These are phyloP conservation scores for Spongia lamella DNA, from an alignment of 37 sponge, comb jelly and placozoan species.

Conservation along the genomic window DNA sequence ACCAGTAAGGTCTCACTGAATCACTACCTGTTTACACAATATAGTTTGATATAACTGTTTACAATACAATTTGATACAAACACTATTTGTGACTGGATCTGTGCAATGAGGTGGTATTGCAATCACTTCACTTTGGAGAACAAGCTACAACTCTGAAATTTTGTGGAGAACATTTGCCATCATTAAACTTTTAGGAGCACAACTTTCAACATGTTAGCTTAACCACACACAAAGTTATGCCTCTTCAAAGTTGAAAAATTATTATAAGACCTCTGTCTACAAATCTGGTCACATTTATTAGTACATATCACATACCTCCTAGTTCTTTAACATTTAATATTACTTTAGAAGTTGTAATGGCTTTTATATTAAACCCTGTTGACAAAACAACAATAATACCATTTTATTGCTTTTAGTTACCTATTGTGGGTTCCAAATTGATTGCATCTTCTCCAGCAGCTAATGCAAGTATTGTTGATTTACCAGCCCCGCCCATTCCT, in stretches of 20 bases:
- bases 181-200: no score
- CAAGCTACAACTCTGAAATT: no score
- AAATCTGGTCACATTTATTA: not conserved
- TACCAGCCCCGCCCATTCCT: constrained; percentile 73
- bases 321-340: constrained; percentile 58
- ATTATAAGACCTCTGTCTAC: no score
- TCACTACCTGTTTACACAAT: constrained; percentile 21
- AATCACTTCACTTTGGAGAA: no score
- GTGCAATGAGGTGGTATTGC: no score
- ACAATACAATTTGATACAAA: no score
- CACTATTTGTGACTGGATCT: no score
- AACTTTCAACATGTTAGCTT: no score
- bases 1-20: constrained; percentile 56
- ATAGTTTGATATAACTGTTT: not conserved
- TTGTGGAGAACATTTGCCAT: no score
- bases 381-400: no score
- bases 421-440: constrained; percentile 49
- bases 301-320: constrained; percentile 50
- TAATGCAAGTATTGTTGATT: constrained; percentile 65
- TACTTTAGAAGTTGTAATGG: constrained; percentile 21
- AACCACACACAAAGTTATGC: no score
- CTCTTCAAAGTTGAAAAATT: no score
- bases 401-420: not conserved
- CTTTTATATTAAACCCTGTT: constrained; percentile 61
- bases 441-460: constrained; percentile 38